These are phyloP conservation scores for Chionodraco myersi DNA, from an alignment of 2,113 vertebrate genomes.

Conservation along the genomic window DNA sequence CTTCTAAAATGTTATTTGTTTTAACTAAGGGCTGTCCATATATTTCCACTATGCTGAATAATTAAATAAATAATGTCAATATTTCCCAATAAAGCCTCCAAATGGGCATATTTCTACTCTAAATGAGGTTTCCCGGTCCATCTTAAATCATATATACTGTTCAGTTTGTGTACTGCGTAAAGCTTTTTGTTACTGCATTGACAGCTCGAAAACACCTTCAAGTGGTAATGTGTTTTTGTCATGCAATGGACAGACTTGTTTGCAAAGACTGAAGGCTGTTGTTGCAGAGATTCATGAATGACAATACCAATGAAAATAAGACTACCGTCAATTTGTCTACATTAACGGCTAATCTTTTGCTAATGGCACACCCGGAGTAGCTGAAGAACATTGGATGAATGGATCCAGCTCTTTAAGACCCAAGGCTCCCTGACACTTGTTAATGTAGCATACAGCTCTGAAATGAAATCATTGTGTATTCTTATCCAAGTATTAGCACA, in stretches of 20 bases:
- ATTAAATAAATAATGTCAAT: too few relatives aligned
- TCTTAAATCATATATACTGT: background rate
- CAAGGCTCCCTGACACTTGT: slow-evolving; percentile 50
- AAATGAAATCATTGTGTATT: slow-evolving; percentile 42
- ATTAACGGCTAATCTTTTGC: slow-evolving; percentile 40
- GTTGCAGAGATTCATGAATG: slow-evolving; percentile 24
- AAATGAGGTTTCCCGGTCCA: background rate
- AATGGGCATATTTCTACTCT: too few relatives aligned
- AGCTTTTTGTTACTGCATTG: background rate
- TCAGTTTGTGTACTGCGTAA: background rate
- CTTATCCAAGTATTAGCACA: slow-evolving; percentile 49
- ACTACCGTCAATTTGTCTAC: slow-evolving; percentile 42
- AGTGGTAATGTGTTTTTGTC: background rate
- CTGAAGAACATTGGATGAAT: slow-evolving; percentile 62
- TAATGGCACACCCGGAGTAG: slow-evolving; percentile 36
- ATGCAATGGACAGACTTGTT: background rate
- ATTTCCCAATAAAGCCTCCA: too few relatives aligned
- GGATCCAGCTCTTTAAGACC: slow-evolving; percentile 60
- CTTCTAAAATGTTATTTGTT: background rate
- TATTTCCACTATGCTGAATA: too few relatives aligned
- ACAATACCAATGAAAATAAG: slow-evolving; percentile 13
- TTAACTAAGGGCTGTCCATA: background rate
- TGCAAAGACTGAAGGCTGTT: slow-evolving; percentile 11
- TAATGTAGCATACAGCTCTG: slow-evolving; percentile 48
- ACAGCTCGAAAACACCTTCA: background rate